phyloP scores from a whole-genome alignment of 2,797 vertebrate species.

The Mus minutoides region DNA sequence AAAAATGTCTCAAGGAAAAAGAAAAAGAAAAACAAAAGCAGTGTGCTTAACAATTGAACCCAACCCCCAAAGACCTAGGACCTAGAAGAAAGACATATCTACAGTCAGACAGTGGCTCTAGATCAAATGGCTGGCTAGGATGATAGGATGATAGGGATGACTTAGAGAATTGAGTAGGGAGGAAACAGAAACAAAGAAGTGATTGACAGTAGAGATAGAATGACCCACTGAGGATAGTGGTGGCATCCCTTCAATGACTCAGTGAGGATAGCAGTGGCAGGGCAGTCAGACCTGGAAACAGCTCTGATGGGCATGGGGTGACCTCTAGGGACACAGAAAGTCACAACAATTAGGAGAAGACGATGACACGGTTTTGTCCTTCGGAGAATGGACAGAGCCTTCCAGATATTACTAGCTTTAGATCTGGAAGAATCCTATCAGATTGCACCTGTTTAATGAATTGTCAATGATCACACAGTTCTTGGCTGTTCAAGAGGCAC shows the following conservation, averaged over 20 bases:
- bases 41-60: background rate
- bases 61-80: background rate
- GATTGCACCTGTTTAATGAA: background rate
- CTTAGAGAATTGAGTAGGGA: background rate
- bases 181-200: background rate
- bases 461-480: background rate
- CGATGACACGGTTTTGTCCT: background rate
- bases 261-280: background rate
- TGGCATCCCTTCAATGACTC: background rate
- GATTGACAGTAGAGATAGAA: background rate
- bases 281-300: background rate
- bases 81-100: background rate
- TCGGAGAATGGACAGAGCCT: background rate
- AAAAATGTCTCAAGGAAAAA: too few species aligned
- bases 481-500: background rate
- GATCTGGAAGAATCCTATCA: background rate
- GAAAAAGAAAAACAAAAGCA: background rate
- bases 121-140: background rate
- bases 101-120: background rate
- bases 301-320: background rate
- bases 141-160: background rate
- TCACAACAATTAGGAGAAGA: background rate
- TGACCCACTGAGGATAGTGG: background rate
- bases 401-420: background rate
- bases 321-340: background rate